Percentiles rank a stretch among this genome's conserved stretches.
Conservation (phyloP, 2,113 vertebrate species). For the Toxostoma redivivum region DNA sequence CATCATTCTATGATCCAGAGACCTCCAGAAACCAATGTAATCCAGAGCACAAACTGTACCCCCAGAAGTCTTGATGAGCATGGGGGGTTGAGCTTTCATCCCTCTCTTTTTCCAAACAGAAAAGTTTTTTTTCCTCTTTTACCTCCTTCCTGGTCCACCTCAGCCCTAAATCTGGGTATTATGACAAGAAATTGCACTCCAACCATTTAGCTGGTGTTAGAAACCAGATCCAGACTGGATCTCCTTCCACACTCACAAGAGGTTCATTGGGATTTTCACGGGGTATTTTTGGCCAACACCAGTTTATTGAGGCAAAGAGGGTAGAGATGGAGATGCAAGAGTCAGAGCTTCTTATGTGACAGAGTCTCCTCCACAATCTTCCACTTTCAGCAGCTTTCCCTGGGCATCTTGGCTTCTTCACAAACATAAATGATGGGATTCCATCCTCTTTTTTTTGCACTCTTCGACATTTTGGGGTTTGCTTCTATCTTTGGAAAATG, state of each 20-base stretch:
- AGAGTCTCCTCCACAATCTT: not conserved
- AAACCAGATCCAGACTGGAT: not conserved
- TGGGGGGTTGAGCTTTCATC: rapidly evolving
- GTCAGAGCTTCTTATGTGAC: rapidly evolving
- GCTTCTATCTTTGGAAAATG: not conserved
- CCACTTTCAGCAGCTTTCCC: not conserved
- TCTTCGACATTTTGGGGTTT: not conserved
- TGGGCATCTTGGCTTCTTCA: not conserved
- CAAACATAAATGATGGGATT: not conserved
- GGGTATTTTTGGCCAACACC: rapidly evolving
- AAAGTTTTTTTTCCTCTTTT: too few relatives aligned
- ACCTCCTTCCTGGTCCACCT: not conserved
- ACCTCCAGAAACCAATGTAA: not conserved
- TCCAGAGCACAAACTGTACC: not conserved
- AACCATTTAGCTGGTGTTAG: not conserved
- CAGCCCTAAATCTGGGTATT: not conserved
- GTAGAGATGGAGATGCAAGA: not conserved
- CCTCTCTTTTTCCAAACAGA: not conserved
- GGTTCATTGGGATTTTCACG: too few relatives aligned
- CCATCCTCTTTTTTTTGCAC: not conserved
- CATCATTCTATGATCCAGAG: not conserved
- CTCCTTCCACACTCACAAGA: not conserved
- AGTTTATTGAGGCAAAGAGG: not conserved
- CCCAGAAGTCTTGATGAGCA: not conserved
- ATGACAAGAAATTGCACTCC: not conserved